Percentiles rank a stretch among this genome's conserved stretches.
Evolutionary conservation across 2,797 vertebrate species (phyloP).

Genomic region (Sebastes kiyomatsui): DNA sequence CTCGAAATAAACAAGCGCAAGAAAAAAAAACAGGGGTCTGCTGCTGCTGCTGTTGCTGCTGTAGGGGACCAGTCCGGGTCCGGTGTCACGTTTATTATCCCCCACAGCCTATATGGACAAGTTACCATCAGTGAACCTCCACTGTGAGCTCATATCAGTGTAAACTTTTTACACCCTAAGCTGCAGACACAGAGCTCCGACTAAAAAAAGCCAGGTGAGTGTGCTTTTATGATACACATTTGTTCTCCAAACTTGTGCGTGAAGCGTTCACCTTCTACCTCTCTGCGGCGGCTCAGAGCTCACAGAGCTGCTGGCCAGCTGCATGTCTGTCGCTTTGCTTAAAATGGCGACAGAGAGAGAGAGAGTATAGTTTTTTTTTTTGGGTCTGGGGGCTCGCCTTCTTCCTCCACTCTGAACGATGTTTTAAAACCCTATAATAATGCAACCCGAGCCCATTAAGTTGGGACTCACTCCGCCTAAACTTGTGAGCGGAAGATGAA

Average conservation of each 20-base stretch:
- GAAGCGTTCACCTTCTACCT: constrained; percentile 39
- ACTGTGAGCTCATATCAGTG: constrained; percentile 54
- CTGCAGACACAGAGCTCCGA: constrained; percentile 44
- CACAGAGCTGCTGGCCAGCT: constrained; percentile 74
- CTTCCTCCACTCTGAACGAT: constrained; percentile 42
- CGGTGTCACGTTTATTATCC: constrained; percentile 41
- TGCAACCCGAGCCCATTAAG: constrained; percentile 51
- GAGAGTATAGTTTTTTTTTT: constrained; percentile 54
- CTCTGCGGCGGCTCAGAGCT: constrained; percentile 55
- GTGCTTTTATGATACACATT: constrained; percentile 33
- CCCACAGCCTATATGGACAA: constrained; percentile 61
- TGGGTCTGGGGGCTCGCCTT: constrained; percentile 45
- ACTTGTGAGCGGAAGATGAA: constrained; percentile 74
- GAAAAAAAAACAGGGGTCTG: neutral
- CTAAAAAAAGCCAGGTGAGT: constrained; percentile 71
- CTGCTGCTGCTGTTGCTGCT: neutral
- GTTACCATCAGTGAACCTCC: constrained; percentile 75
- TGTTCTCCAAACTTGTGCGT: constrained; percentile 63
- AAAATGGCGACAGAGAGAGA: constrained; percentile 84
- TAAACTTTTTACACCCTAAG: constrained; percentile 69
- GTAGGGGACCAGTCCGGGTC: constrained; percentile 30
- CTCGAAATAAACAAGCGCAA: constrained; percentile 80
- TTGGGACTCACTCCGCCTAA: constrained; percentile 66
- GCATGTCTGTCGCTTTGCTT: constrained; percentile 83
- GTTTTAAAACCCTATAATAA: constrained; percentile 18